phyloP scores from a whole-genome alignment of 2,113 vertebrate genomes.

The Varanus komodoensis region DNA sequence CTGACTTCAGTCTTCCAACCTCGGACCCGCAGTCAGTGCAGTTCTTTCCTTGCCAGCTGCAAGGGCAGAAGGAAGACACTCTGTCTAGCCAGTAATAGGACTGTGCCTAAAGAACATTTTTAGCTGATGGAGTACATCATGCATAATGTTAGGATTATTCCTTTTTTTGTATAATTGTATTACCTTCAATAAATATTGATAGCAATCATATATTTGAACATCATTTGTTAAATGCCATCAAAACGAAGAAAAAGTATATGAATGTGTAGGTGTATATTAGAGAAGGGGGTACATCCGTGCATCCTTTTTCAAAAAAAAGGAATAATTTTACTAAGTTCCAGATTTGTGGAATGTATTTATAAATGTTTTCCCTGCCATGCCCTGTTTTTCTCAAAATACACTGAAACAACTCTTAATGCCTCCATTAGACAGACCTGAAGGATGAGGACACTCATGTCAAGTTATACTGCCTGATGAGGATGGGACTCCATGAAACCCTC shows the following conservation, averaged over 20 bases:
- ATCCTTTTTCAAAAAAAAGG: not conserved
- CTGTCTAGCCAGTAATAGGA: too few species aligned
- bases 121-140: not conserved
- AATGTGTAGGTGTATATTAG: not conserved
- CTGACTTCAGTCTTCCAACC: too few species aligned
- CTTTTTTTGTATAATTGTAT: not conserved
- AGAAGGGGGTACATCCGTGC: not conserved
- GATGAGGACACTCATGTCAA: not conserved
- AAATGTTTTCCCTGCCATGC: not conserved
- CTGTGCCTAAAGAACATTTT: not conserved
- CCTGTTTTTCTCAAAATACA: constrained; percentile 37
- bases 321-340: not conserved
- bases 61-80: too few species aligned
- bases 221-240: constrained; percentile 48
- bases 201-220: constrained; percentile 28
- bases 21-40: too few species aligned
- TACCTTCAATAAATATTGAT: not conserved
- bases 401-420: constrained; percentile 15
- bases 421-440: not conserved
- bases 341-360: not conserved
- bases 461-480: not conserved
- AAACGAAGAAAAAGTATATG: not conserved
- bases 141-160: constrained; percentile 25
- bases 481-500: not conserved
- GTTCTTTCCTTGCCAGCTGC: too few species aligned